Conservation (phyloP, 1,140 invertebrate genomes). For the Philopotamus ludificatus region DNA sequence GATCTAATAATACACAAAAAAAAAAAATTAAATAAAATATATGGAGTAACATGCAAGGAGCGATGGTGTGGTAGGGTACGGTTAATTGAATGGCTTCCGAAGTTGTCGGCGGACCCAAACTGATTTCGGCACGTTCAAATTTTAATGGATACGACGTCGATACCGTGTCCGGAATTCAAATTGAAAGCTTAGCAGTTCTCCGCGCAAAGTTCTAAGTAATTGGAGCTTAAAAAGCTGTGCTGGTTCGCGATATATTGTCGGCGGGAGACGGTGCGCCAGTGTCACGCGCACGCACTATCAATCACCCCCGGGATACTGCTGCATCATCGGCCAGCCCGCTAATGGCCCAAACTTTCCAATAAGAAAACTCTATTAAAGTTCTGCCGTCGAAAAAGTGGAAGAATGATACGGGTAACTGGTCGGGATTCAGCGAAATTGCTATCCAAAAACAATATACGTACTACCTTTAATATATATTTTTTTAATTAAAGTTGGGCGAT, state of each 20-base stretch:
- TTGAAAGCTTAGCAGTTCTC: slow-evolving; percentile 33
- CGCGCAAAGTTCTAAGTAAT: slow-evolving; percentile 29
- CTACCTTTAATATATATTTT: too few species aligned
- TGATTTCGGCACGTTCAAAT: slow-evolving; percentile 39
- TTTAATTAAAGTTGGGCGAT: too few species aligned
- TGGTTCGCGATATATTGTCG: neutral
- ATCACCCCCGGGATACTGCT: neutral
- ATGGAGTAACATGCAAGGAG: too few species aligned
- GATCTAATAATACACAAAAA: slow-evolving; percentile 76
- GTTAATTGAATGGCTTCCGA: slow-evolving; percentile 39
- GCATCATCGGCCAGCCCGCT: too few species aligned
- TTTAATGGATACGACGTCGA: slow-evolving; percentile 37
- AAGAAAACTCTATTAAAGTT: too few species aligned
- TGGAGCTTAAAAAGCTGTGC: slow-evolving; percentile 33
- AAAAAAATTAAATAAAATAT: too few species aligned
- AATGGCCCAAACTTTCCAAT: too few species aligned
- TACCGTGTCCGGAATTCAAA: slow-evolving; percentile 39
- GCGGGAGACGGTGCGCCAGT: neutral
- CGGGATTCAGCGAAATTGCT: too few species aligned
- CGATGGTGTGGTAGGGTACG: neutral
- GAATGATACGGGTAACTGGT: too few species aligned
- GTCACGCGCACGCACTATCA: neutral
- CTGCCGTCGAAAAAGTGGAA: too few species aligned
- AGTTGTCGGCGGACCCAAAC: slow-evolving; percentile 30
- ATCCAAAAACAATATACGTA: too few species aligned